A percentile compares a stretch with the other conserved stretches of the same genome.
phyloP scores from a whole-genome alignment of 2,113 vertebrate genomes.

The Lycocorax pyrrhopterus region DNA sequence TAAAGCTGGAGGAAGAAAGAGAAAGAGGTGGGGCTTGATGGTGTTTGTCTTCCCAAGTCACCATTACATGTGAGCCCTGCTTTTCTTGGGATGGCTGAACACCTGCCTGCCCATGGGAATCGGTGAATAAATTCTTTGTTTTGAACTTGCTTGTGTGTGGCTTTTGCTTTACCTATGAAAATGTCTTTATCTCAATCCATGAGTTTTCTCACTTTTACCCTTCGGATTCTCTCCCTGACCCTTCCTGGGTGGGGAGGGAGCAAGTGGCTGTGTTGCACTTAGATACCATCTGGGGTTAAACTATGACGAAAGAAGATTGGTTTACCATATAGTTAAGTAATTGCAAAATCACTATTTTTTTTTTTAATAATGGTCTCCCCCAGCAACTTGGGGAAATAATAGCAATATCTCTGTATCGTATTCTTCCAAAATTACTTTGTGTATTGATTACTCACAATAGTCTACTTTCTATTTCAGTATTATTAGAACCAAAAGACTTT shows the following conservation, averaged over 20 bases:
- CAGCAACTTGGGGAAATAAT: background rate
- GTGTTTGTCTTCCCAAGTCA: background rate
- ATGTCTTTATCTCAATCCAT: background rate
- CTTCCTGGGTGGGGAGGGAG: background rate
- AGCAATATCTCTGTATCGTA: background rate
- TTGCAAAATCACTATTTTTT: background rate
- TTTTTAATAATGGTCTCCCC: background rate
- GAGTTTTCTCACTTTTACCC: background rate
- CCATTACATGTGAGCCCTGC: background rate
- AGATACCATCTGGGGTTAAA: background rate
- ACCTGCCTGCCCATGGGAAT: background rate
- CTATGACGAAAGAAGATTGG: background rate
- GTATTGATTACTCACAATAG: background rate
- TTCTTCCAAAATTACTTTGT: background rate
- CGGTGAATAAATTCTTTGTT: background rate
- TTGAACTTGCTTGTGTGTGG: background rate
- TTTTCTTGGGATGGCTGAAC: background rate
- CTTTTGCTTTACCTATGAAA: background rate
- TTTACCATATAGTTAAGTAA: background rate
- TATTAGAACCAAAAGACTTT: background rate
- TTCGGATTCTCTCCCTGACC: accelerated
- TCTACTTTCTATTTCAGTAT: background rate
- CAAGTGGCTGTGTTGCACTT: background rate
- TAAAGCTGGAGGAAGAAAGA: background rate
- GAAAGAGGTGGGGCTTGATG: no score